Conservation (phyloP, 2,113 vertebrate genomes). For the Semicossyphus pulcher region DNA sequence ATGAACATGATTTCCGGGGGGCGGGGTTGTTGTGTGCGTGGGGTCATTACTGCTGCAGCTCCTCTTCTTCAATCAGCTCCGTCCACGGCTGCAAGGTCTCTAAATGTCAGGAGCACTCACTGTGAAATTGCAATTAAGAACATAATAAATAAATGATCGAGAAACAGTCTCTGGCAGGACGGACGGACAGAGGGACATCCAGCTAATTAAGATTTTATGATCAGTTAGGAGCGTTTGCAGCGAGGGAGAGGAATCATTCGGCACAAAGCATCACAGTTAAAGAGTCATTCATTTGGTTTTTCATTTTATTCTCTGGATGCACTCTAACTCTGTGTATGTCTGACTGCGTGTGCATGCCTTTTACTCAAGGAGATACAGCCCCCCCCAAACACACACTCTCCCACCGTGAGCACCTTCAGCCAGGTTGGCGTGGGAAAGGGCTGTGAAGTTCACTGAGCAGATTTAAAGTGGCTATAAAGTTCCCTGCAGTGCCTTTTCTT, state of each 20-base stretch:
- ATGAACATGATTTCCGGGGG: not conserved
- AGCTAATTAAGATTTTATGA: conserved; percentile 80
- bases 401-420: conserved; percentile 8
- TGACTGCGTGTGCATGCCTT: not conserved
- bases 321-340: not conserved
- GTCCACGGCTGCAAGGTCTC: conserved; percentile 77
- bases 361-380: conserved; percentile 1
- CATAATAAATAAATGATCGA: conserved; percentile 75
- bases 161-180: conserved; percentile 54
- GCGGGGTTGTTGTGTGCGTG: not conserved
- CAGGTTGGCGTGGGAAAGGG: conserved; percentile 70
- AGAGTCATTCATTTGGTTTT: not conserved
- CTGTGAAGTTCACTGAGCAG: conserved; percentile 60
- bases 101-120: conserved; percentile 83
- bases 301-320: not conserved
- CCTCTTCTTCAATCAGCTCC: conserved; percentile 58
- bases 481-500: conserved; percentile 42
- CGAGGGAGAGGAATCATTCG: conserved; percentile 18
- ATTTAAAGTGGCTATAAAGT: conserved; percentile 70
- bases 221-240: conserved; percentile 60
- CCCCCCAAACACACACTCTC: conserved; percentile 4
- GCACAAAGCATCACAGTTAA: conserved; percentile 21
- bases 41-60: conserved; percentile 5
- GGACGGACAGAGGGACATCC: conserved; percentile 60
- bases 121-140: conserved; percentile 85